Percentiles rank a stretch among this genome's conserved stretches.
Conservation (phyloP, 2,888 invertebrate genomes). For the Eupelmus urozonus region DNA sequence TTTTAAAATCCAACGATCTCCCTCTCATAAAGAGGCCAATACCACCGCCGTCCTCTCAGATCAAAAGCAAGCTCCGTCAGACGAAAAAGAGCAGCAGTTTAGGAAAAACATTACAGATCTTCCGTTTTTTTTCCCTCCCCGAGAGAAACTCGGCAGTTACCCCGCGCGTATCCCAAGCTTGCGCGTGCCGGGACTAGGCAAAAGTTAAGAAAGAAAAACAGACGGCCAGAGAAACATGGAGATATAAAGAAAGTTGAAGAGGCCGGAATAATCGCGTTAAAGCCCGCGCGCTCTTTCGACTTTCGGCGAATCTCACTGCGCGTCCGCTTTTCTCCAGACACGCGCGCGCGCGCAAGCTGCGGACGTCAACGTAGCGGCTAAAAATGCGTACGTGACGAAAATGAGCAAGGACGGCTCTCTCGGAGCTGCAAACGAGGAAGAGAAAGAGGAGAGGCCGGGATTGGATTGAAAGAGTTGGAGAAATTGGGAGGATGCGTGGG, state of each 20-base stretch:
- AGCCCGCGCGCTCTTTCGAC: constrained; percentile 8
- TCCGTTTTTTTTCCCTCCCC: constrained; percentile 10
- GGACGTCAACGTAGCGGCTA: constrained; percentile 6
- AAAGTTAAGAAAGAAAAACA: constrained; percentile 27
- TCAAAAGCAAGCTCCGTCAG: no score
- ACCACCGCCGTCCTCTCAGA: neutral
- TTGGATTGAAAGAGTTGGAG: neutral
- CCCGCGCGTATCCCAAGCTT: no score
- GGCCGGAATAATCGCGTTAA: constrained; percentile 38
- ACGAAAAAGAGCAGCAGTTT: no score
- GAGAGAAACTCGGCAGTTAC: no score
- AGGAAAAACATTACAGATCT: neutral
- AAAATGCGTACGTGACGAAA: constrained; percentile 36
- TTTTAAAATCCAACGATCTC: neutral
- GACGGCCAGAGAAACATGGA: neutral
- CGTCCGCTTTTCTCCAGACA: neutral
- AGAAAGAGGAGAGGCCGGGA: no score
- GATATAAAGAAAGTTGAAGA: constrained; percentile 23
- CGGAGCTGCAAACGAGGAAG: no score
- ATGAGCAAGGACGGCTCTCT: neutral
- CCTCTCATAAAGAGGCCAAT: neutral
- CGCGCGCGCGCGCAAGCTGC: neutral
- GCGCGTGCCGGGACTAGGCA: neutral
- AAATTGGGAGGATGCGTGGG: neutral
- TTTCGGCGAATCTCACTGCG: neutral